These are phyloP conservation scores for Epirrhoe tristata DNA, from an alignment of 2,888 invertebrate species.

Conservation along the genomic window DNA sequence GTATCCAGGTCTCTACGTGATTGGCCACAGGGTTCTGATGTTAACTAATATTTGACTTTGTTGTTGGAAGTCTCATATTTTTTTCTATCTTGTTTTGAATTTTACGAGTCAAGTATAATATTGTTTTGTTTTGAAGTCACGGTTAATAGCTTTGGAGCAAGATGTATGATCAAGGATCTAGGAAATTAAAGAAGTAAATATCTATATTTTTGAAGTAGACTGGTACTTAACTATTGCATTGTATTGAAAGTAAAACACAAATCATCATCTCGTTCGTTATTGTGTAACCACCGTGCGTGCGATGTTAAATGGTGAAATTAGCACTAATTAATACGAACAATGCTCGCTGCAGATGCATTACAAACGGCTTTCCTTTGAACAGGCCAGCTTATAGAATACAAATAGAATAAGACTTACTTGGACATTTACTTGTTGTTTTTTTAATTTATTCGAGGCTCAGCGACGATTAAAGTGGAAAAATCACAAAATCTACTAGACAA, in stretches of 20 bases:
- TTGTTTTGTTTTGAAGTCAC: too few relatives aligned
- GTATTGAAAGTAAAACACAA: slow-evolving; percentile 10
- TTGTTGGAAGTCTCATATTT: too few relatives aligned
- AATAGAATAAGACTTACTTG: neutral
- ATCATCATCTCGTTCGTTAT: slow-evolving; percentile 27
- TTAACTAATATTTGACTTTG: too few relatives aligned
- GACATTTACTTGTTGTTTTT: neutral
- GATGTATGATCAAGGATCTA: neutral
- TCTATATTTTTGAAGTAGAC: neutral
- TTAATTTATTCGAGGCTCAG: too few relatives aligned
- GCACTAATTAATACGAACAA: slow-evolving; percentile 49
- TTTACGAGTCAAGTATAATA: neutral
- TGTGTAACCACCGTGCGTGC: slow-evolving; percentile 44
- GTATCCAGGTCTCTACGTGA: too few relatives aligned
- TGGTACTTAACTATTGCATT: neutral
- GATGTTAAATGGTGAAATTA: slow-evolving; percentile 51
- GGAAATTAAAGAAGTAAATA: neutral
- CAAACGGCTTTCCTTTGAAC: slow-evolving; percentile 33
- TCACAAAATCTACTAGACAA: too few relatives aligned
- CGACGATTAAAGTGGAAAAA: too few relatives aligned
- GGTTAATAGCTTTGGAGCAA: too few relatives aligned
- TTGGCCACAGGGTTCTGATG: too few relatives aligned
- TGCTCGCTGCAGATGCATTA: slow-evolving; percentile 41
- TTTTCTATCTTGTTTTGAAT: neutral
- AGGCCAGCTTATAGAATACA: slow-evolving; percentile 8